Evolutionary conservation across 2,797 vertebrate genomes (phyloP).

Genomic region (Enteromius trimaculatus): DNA sequence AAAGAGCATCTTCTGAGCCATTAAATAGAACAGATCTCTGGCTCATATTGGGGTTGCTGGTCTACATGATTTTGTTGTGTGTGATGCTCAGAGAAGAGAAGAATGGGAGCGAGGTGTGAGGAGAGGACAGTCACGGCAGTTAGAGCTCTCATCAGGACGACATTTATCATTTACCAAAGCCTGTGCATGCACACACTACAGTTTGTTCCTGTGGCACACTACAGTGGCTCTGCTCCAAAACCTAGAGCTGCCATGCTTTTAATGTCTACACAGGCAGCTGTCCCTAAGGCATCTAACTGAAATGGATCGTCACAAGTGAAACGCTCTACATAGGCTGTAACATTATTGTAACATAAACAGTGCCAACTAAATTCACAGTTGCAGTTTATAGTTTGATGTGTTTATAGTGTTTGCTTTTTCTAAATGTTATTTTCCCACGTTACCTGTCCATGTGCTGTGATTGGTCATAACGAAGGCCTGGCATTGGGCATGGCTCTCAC

Average conservation of each 20-base stretch:
- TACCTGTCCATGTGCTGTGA: constrained; percentile 90
- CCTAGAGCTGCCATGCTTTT: not conserved
- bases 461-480: constrained; percentile 86
- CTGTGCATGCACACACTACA: not conserved
- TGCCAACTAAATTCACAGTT: not conserved
- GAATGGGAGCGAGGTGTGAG: constrained; percentile 51
- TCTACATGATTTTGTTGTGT: not conserved
- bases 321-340: not conserved
- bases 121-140: constrained; percentile 46
- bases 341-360: not conserved
- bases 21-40: constrained; percentile 35
- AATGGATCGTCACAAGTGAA: not conserved
- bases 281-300: not conserved
- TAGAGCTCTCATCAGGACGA: constrained; percentile 48
- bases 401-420: not conserved
- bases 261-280: not conserved
- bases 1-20: not conserved
- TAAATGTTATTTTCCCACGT: constrained; percentile 1
- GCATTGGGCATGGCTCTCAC: constrained; percentile 86
- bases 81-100: constrained; percentile 29
- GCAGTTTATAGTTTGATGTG: not conserved
- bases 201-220: not conserved
- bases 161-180: constrained; percentile 40
- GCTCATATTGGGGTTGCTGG: not conserved
- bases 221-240: not conserved